Base-by-base conservation (phyloP, 2,113 vertebrate genomes). In the Tautogolabrus adspersus region DNA sequence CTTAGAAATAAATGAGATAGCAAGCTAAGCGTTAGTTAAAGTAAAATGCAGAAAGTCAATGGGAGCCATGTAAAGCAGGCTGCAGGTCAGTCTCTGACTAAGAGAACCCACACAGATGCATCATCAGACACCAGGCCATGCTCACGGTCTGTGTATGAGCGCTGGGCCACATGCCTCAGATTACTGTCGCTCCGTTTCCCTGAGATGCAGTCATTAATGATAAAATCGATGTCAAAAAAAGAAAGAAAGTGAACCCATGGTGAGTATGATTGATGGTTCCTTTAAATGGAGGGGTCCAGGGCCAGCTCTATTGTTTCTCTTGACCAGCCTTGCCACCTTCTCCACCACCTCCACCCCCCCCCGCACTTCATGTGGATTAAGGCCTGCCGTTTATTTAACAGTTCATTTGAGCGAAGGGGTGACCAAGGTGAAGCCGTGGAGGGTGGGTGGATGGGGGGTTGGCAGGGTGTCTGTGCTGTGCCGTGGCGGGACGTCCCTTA, bases 381-480 rank as follows among this genome's bases (percentile, higher is more conserved):
- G 91, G 93, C 93, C 90, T 92, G 94, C 91, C 88, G 93, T 93
- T 95, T 95, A 93, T 96, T 94, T 95, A 96, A 96, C 94, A 93
- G 90, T 96, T 96, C 94, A 96, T 96, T 95, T 94, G 95, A 95
- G 95, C 88, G 60, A 82, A 82, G 85, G 89, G 88, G 85, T 93
- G 91, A 94, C 91, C 93, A 83, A 93, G 92, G 92, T 93, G 92
- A 93, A 91, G 86, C 60, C 38, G 74, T 65, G 81, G 77, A 79
- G 69, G 73, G 77, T 34, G 51, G 21, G 40, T 51, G 0, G 51
- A 16, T 71, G 77, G 42, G 76, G 72, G 61, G 78, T 76, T 87
- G 89, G 86, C 87, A 88, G 92, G 88, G 86, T 83, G 90, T 90
- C 87, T 89, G 85, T 86, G 81, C 89, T 81, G 84, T 79, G 79